Evolutionary conservation across 1,140 invertebrate genomes (phyloP), one percentile per base, ranked within the genome.

Genomic region (Drosophila ananassae): DNA sequence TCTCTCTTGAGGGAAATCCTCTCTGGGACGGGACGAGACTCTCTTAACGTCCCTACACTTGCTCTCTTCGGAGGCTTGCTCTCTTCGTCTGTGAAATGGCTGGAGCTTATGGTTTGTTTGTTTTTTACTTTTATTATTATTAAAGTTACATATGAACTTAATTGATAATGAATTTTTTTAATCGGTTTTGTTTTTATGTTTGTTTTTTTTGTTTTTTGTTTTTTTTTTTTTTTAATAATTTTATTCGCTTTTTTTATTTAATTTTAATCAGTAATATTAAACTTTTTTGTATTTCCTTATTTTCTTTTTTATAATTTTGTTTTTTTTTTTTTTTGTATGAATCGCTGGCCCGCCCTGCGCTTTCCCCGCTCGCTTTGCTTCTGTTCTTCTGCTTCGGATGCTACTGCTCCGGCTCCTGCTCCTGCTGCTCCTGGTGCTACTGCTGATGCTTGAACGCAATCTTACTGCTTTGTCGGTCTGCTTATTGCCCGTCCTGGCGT

Each of bases 111-210:
- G 7, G 72, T 6, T 71, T 64, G 34, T 68, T 82, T 69, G 34
- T 69, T 68, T 37, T 73, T 73, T 79, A 17, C 50, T 79, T 89
- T 83, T 83, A 89, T 89, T 89, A 79, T 89, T 89, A 83, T 89
- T 89, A 89, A 89, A 89, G 83, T 89, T 79, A 89, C 79, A 89
- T 87, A 87, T 87, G 83, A 89, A 87, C 83, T 87, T 89, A 87
- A 89, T 83, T 79, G 78, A 82, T 87, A 87, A 89, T 78, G 83
- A 74, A 74, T 80, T 79, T 73, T 79, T 87, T 78, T 68, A 78
- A 78, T 78, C 55, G 54, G 57, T 64, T 73, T 81, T 51, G 59
- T 60, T 68, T 28, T 63, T 28, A 50, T 34, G 60, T 50, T 22
- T 24, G 28, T 53, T 67, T 30, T 52, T 57, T 44, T 54, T 9